Evolutionary conservation across 2,888 invertebrate species (phyloP).

Genomic region (Xanthia icteritia): DNA sequence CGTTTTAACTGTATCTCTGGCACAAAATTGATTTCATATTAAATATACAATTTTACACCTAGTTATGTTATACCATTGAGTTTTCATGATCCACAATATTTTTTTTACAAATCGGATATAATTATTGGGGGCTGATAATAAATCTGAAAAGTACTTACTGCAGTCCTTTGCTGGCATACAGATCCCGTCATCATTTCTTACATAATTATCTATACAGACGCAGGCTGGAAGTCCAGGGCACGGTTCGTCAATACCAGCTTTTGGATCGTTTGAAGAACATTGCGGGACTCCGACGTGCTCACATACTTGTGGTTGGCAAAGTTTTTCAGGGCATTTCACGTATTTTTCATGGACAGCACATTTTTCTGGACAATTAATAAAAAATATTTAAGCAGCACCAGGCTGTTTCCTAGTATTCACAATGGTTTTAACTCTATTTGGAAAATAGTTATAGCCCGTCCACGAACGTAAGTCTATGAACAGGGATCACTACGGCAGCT

Average conservation of each 20-base stretch:
- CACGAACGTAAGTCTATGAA: no score
- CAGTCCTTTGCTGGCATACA: slow-evolving; percentile 40
- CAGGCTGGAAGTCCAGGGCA: slow-evolving; percentile 44
- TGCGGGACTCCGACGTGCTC: slow-evolving; percentile 27
- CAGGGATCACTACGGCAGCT: background rate
- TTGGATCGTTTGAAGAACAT: slow-evolving; percentile 16
- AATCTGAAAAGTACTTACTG: slow-evolving; percentile 30
- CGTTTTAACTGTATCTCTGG: no score
- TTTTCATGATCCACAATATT: background rate
- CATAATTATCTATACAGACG: slow-evolving; percentile 41
- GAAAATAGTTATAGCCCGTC: no score
- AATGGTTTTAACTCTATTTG: no score
- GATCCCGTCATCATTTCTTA: slow-evolving; percentile 47
- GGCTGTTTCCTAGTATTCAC: no score
- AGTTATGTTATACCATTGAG: background rate
- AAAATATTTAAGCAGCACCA: no score
- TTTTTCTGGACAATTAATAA: slow-evolving; percentile 18
- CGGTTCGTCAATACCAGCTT: background rate
- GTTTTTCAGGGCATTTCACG: slow-evolving; percentile 43
- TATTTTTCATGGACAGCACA: slow-evolving; percentile 53
- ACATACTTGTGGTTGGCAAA: slow-evolving; percentile 55
- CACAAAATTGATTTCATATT: no score
- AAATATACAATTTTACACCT: no score
- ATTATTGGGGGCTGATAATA: background rate
- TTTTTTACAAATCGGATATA: background rate